Conservation (phyloP, 1,140 invertebrate species). For the Platorchestia sp. region DNA sequence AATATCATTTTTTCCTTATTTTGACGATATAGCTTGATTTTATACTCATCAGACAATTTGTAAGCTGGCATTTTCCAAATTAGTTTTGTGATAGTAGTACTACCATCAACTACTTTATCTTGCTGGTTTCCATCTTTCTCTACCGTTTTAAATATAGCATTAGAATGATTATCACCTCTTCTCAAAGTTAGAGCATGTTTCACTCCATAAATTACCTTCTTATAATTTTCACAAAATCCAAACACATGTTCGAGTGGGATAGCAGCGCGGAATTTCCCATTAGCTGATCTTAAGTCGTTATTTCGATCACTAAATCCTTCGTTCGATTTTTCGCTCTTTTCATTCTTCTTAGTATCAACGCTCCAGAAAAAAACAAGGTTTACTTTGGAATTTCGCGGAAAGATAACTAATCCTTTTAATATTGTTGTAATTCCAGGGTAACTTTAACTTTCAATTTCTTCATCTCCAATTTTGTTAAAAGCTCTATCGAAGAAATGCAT, state of each 20-base stretch:
- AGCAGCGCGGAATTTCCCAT: not conserved
- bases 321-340: not conserved
- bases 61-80: too few species aligned
- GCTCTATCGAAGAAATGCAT: not conserved
- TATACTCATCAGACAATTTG: too few species aligned
- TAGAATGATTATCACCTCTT: not conserved
- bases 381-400: not conserved
- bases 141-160: not conserved
- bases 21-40: too few species aligned
- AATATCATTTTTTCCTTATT: not conserved
- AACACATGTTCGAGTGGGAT: too few species aligned
- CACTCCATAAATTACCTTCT: too few species aligned
- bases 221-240: too few species aligned
- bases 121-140: too few species aligned
- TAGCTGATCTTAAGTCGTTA: not conserved
- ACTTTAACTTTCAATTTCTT: not conserved
- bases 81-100: not conserved
- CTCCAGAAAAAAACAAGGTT: not conserved
- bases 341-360: not conserved
- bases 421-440: not conserved
- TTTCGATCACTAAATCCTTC: not conserved
- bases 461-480: not conserved
- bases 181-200: too few species aligned
- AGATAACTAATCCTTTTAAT: not conserved
- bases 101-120: not conserved